A percentile compares a stretch with the other conserved stretches of the same genome.
phyloP scores from a whole-genome alignment of 2,888 invertebrate genomes.

The Himalopsyche kuldschensis region DNA sequence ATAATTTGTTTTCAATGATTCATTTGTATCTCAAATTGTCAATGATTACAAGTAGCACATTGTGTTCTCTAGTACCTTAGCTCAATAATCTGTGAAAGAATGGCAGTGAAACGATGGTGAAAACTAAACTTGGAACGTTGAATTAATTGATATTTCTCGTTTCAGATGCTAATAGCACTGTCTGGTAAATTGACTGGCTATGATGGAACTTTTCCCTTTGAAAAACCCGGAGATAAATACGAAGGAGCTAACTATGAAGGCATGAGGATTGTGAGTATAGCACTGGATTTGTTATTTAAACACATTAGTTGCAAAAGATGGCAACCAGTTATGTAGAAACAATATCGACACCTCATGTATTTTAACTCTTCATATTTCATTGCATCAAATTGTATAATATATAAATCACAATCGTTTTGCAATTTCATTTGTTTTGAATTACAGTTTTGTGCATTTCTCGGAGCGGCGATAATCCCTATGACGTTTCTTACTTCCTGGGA shows the following conservation, averaged over 20 bases:
- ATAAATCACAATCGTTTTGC: not conserved
- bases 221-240: slow-evolving; percentile 95
- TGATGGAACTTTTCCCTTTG: slow-evolving; percentile 91
- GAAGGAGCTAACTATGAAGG: slow-evolving; percentile 85
- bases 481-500: slow-evolving; percentile 87
- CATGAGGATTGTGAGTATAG: slow-evolving; percentile 81
- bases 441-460: slow-evolving; percentile 89
- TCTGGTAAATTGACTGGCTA: slow-evolving; percentile 92
- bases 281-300: not conserved
- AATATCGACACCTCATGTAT: too few species aligned
- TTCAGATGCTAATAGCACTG: slow-evolving; percentile 90
- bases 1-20: not conserved
- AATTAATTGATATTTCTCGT: slow-evolving; percentile 41
- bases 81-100: too few species aligned
- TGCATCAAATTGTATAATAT: not conserved
- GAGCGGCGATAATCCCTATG: slow-evolving; percentile 83
- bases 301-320: not conserved
- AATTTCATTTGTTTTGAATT: slow-evolving; percentile 45
- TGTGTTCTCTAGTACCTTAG: too few species aligned
- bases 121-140: slow-evolving; percentile 52
- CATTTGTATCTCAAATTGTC: not conserved
- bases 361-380: too few species aligned
- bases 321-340: not conserved
- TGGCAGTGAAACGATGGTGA: too few species aligned
- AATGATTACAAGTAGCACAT: too few species aligned